These are phyloP conservation scores for Mico argentatus DNA, from an alignment of 2,797 vertebrate genomes.

Conservation along the genomic window DNA sequence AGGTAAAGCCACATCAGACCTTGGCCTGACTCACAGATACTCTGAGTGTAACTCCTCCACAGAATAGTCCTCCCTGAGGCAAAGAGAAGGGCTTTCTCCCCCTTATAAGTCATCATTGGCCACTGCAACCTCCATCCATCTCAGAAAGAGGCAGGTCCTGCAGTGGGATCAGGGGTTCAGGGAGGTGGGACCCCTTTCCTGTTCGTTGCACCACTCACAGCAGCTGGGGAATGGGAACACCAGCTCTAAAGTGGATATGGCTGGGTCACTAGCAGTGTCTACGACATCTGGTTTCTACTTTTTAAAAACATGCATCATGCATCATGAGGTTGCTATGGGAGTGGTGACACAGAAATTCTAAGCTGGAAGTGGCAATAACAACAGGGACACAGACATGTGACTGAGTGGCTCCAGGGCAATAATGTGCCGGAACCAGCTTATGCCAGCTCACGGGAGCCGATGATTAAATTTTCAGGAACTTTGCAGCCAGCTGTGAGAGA, in stretches of 20 bases:
- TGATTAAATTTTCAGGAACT: background rate
- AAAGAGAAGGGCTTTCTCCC: background rate
- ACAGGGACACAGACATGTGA: background rate
- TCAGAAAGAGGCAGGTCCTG: background rate
- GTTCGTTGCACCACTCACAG: background rate
- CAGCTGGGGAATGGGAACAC: background rate
- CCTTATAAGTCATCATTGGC: accelerated
- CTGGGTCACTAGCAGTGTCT: background rate
- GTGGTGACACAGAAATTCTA: background rate
- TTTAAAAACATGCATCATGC: background rate
- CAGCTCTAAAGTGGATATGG: accelerated
- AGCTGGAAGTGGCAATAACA: background rate
- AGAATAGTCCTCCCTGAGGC: background rate
- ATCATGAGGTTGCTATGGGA: background rate
- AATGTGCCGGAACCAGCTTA: background rate
- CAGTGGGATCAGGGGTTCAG: background rate
- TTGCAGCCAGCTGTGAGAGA: background rate
- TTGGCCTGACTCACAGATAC: background rate
- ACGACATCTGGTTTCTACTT: background rate
- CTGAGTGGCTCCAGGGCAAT: background rate
- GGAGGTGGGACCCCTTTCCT: background rate
- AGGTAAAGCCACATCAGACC: background rate
- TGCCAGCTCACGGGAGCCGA: background rate
- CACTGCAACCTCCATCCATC: background rate
- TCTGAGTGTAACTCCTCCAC: too few relatives aligned